Conservation (phyloP, 2,888 invertebrate species). For the Drosophila rubida region DNA sequence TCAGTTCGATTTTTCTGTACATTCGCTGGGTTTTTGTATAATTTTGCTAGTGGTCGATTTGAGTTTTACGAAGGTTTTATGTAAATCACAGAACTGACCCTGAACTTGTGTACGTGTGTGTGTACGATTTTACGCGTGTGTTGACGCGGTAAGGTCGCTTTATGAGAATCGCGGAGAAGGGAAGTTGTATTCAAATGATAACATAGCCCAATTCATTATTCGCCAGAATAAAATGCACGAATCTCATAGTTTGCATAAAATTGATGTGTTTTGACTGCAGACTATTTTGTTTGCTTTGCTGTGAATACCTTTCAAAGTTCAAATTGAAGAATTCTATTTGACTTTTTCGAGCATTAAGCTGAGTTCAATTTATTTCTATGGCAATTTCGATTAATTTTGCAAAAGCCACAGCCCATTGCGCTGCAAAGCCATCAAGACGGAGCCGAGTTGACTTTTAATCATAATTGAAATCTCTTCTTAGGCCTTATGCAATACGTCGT, state of each 20-base stretch:
- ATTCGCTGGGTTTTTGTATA: constrained; percentile 17
- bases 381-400: constrained; percentile 13
- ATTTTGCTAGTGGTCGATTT: constrained; percentile 25
- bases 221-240: background rate
- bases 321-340: background rate
- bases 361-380: constrained; percentile 1
- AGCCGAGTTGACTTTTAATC: constrained; percentile 42
- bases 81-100: constrained; percentile 47
- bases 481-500: constrained; percentile 48
- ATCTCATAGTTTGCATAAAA: background rate
- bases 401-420: constrained; percentile 14
- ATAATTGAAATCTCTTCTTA: constrained; percentile 67
- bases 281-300: too few species aligned
- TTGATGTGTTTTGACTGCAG: background rate
- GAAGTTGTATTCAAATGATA: constrained; percentile 1
- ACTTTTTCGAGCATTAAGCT: background rate
- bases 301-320: too few species aligned
- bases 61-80: constrained; percentile 51
- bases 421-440: constrained; percentile 15
- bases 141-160: constrained; percentile 28
- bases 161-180: constrained; percentile 26
- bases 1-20: constrained; percentile 47
- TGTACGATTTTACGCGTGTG: background rate
- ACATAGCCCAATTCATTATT: background rate
- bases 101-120: constrained; percentile 44